Conservation (phyloP, 2,113 vertebrate genomes). For the Trinectes maculatus region DNA sequence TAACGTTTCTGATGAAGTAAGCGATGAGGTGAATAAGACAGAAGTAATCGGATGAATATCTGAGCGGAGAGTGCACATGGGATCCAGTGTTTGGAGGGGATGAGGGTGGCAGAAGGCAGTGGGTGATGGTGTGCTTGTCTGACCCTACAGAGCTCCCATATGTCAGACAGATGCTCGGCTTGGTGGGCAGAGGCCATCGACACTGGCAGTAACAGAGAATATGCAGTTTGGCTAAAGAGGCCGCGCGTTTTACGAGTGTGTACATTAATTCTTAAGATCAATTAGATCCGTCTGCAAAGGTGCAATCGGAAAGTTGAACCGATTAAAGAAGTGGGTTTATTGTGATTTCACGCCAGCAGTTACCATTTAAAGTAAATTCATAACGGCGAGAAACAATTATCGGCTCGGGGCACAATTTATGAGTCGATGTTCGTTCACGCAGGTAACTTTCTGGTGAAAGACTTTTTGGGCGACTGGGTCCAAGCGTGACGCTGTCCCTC, state of each 20-base stretch:
- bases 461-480: slow-evolving; percentile 15
- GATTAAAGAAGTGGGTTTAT: slow-evolving; percentile 10
- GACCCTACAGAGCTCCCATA: slow-evolving; percentile 74
- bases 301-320: slow-evolving; percentile 3
- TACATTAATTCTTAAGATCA: slow-evolving; percentile 3
- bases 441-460: slow-evolving; percentile 33
- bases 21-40: neutral
- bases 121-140: slow-evolving; percentile 53
- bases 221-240: slow-evolving; percentile 17
- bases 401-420: neutral
- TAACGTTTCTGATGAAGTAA: neutral
- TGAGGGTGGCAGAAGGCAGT: slow-evolving; percentile 49
- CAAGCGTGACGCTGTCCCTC: slow-evolving; percentile 36
- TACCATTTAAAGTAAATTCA: neutral
- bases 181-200: slow-evolving; percentile 52
- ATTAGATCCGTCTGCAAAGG: slow-evolving; percentile 1
- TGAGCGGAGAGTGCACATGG: neutral
- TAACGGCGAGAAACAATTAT: neutral
- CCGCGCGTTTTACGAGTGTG: slow-evolving; percentile 4
- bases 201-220: slow-evolving; percentile 36
- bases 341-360: neutral
- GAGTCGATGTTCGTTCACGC: neutral
- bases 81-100: slow-evolving; percentile 17
- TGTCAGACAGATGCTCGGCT: slow-evolving; percentile 72
- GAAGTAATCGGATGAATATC: neutral